Evolutionary conservation across 2,797 vertebrate genomes (phyloP).

Genomic region (Masticophis lateralis): DNA sequence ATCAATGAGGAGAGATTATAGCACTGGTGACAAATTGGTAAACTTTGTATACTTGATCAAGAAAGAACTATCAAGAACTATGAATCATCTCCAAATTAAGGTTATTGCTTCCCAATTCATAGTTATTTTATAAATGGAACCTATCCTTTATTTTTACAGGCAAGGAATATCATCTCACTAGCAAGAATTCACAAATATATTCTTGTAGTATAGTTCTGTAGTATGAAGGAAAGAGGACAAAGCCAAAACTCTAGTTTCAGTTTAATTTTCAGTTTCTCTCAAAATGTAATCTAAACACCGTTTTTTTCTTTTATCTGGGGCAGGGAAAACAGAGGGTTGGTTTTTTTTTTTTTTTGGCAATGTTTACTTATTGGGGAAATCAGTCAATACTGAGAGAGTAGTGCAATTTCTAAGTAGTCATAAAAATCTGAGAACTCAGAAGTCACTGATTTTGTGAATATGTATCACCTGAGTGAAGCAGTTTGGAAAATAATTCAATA

Average conservation of each 20-base stretch:
- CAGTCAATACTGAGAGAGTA: neutral
- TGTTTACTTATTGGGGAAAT: neutral
- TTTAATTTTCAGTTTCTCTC: neutral
- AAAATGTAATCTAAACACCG: neutral
- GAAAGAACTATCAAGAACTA: neutral
- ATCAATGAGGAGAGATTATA: neutral
- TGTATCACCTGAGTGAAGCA: neutral
- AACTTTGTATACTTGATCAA: neutral
- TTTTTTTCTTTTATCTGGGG: neutral
- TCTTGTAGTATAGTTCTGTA: neutral
- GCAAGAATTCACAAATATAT: neutral
- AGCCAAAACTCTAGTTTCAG: neutral
- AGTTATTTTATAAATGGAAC: neutral
- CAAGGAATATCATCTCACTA: neutral
- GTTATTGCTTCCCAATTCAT: neutral
- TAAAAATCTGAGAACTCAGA: neutral
- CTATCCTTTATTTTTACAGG: neutral
- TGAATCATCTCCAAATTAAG: neutral
- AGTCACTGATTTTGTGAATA: neutral
- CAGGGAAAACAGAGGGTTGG: neutral
- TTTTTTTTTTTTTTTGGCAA: neutral
- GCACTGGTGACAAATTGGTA: neutral
- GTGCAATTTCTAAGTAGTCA: neutral
- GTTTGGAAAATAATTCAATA: neutral
- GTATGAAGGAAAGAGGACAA: neutral